Percentiles rank a stretch among this genome's conserved stretches.
Evolutionary conservation across 2,888 invertebrate species (phyloP).

Genomic region (Archips xylosteana): DNA sequence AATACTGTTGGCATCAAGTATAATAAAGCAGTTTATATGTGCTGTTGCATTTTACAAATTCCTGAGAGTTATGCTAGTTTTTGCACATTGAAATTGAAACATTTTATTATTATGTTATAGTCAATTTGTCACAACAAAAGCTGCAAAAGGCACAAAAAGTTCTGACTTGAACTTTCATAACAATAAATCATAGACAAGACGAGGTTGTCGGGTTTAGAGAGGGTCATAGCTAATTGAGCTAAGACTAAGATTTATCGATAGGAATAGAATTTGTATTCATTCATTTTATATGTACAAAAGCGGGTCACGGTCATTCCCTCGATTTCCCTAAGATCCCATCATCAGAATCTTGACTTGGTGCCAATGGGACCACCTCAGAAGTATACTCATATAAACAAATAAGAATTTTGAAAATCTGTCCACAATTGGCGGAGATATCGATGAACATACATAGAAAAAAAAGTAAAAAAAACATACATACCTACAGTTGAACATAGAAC

Average conservation of each 20-base stretch:
- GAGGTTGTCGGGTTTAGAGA: neutral
- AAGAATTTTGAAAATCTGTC: no score
- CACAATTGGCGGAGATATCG: no score
- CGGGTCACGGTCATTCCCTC: slow-evolving; percentile 70
- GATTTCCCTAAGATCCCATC: no score
- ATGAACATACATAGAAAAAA: no score
- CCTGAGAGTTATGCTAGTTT: neutral
- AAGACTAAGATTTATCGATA: neutral
- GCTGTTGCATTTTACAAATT: neutral
- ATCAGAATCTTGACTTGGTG: no score
- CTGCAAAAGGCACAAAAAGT: neutral
- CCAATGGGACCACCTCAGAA: no score
- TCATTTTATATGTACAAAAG: slow-evolving; percentile 53
- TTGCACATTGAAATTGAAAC: neutral
- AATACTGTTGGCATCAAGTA: slow-evolving; percentile 47
- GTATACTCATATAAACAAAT: no score
- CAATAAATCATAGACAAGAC: no score
- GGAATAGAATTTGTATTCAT: slow-evolving; percentile 51
- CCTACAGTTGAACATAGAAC: no score
- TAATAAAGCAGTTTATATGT: neutral
- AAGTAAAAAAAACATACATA: no score
- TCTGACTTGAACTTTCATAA: neutral
- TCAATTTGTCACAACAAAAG: neutral
- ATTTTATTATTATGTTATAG: neutral
- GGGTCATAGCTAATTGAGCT: neutral